These are phyloP conservation scores for Rhyacichthys aspro DNA, from an alignment of 2,797 vertebrate genomes.

Conservation along the genomic window DNA sequence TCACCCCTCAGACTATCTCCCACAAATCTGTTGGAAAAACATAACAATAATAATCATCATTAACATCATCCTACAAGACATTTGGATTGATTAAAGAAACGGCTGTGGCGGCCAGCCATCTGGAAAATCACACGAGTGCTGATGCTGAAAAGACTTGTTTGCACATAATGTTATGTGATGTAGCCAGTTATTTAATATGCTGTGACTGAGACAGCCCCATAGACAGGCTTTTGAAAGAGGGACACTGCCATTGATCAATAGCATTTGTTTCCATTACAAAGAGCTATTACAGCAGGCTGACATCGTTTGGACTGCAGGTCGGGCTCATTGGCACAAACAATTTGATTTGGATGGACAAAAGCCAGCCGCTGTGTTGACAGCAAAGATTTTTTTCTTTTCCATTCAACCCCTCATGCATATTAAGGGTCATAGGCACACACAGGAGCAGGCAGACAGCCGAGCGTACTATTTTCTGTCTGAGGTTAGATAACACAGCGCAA, in stretches of 20 bases:
- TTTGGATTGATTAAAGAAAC: conserved; percentile 23
- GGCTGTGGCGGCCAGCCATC: conserved; percentile 19
- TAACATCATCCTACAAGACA: conserved; percentile 19
- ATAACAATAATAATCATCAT: conserved; percentile 22
- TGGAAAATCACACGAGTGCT: conserved; percentile 25
- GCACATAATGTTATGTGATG: conserved; percentile 9
- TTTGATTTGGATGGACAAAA: conserved; percentile 46
- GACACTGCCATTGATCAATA: conserved; percentile 38
- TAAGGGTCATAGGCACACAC: conserved; percentile 17
- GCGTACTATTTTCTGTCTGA: conserved; percentile 17
- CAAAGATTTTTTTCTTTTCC: background rate
- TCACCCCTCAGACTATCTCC: no score
- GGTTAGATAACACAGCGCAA: conserved; percentile 13
- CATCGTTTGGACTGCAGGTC: conserved; percentile 40
- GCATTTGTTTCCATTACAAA: conserved; percentile 59
- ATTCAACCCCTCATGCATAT: conserved; percentile 33
- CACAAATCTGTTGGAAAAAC: conserved; percentile 12
- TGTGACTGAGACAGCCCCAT: conserved; percentile 34
- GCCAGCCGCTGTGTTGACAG: conserved; percentile 19
- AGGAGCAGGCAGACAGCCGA: conserved; percentile 13
- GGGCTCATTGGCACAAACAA: conserved; percentile 30
- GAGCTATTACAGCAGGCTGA: conserved; percentile 33
- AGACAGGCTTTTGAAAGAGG: conserved; percentile 24
- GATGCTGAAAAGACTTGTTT: conserved; percentile 25
- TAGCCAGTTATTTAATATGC: conserved; percentile 40